Evolutionary conservation across 2,113 vertebrate genomes (phyloP).

Genomic region (Laticauda colubrina): DNA sequence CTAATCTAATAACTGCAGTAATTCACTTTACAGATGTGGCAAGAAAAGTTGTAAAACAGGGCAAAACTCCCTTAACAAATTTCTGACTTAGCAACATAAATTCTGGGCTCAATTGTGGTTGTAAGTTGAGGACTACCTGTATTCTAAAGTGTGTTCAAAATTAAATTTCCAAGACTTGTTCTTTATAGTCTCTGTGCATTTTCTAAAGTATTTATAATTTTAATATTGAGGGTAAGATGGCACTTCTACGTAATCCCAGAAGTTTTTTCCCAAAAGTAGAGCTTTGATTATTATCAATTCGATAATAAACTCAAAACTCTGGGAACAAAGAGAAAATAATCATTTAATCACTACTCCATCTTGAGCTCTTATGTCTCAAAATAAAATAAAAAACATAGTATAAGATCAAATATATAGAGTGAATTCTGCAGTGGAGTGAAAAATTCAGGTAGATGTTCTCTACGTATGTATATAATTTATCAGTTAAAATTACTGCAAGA

Average conservation of each 20-base stretch:
- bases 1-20: no score
- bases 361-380: not conserved
- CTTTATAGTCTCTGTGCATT: not conserved
- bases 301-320: fast-evolving
- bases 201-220: not conserved
- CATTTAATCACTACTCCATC: not conserved
- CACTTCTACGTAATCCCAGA: not conserved
- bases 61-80: no score
- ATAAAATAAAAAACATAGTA: not conserved
- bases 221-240: not conserved
- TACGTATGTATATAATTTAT: not conserved
- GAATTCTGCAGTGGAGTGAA: not conserved
- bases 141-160: not conserved
- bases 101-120: no score
- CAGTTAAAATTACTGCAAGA: not conserved
- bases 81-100: no score
- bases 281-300: not conserved
- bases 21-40: no score
- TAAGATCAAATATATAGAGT: not conserved
- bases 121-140: no score
- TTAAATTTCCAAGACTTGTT: not conserved
- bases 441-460: not conserved
- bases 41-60: no score
- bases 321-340: not conserved
- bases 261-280: not conserved